Evolutionary conservation across 2,797 vertebrate genomes (phyloP).

Genomic region (Bryconaethiops microstoma): DNA sequence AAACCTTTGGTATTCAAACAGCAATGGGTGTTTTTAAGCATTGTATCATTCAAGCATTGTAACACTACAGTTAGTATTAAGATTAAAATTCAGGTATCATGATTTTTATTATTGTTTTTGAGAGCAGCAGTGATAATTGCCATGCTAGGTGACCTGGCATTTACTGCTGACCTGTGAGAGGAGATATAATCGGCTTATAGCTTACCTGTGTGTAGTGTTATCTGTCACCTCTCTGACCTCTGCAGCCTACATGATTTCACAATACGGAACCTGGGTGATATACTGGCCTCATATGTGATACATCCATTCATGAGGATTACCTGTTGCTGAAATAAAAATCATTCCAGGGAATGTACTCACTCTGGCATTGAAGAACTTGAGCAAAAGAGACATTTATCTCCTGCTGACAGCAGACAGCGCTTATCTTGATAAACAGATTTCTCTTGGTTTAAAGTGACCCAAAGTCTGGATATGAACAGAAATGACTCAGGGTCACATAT

Average conservation of each 20-base stretch:
- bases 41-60: too few relatives aligned
- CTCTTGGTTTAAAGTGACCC: not conserved
- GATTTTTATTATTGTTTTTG: not conserved
- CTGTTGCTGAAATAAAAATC: not conserved
- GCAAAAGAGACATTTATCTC: not conserved
- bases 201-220: slow-evolving; percentile 19
- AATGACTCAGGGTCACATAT: not conserved
- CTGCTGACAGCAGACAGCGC: not conserved
- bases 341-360: not conserved
- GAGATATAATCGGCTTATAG: not conserved
- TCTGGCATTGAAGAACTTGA: not conserved
- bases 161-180: slow-evolving; percentile 1
- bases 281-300: not conserved
- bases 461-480: not conserved
- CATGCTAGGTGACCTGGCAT: not conserved
- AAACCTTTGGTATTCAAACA: too few relatives aligned
- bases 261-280: not conserved
- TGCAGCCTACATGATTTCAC: not conserved
- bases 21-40: too few relatives aligned
- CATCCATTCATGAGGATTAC: not conserved
- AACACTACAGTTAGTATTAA: too few relatives aligned
- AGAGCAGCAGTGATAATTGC: not conserved
- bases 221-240: not conserved
- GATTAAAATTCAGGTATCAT: too few relatives aligned
- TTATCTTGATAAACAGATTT: not conserved